These are phyloP conservation scores for Nomada ferruginata DNA, from an alignment of 2,888 invertebrate species.

Conservation along the genomic window DNA sequence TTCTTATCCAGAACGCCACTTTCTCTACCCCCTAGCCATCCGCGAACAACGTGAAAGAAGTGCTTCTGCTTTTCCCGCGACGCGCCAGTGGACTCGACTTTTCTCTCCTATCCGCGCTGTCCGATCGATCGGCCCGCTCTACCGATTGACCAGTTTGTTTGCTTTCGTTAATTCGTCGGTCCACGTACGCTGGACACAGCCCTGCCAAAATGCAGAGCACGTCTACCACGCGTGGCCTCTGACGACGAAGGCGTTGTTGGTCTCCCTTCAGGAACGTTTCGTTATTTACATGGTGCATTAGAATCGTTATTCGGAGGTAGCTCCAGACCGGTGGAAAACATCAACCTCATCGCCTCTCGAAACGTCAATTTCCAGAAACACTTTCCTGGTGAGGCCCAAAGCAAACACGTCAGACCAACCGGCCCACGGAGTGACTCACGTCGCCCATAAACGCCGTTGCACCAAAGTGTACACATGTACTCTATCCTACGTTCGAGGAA, in stretches of 20 bases:
- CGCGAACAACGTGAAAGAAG: conserved; percentile 41
- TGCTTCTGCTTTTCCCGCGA: conserved; percentile 46
- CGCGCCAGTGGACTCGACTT: conserved; percentile 14
- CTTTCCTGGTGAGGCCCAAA: not conserved
- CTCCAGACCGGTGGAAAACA: too few species aligned
- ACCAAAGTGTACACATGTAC: not conserved
- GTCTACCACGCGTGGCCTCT: conserved; percentile 10
- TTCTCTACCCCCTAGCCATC: conserved; percentile 43
- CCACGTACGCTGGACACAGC: conserved; percentile 4
- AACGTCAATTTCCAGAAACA: not conserved
- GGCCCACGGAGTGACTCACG: not conserved
- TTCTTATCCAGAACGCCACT: conserved; percentile 60
- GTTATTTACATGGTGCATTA: not conserved
- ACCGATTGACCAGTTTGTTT: conserved; percentile 28
- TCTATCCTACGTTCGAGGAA: too few species aligned
- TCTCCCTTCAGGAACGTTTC: not conserved
- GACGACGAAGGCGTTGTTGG: not conserved
- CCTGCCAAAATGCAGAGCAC: conserved; percentile 21
- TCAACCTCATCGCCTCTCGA: not conserved
- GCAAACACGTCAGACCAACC: not conserved
- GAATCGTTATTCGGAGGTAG: too few species aligned
- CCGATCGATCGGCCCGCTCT: conserved; percentile 51
- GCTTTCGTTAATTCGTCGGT: conserved; percentile 36
- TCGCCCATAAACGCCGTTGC: not conserved
- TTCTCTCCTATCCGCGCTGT: conserved; percentile 14